Conservation (phyloP, 2,113 vertebrate genomes). For the Orycteropus afer region DNA sequence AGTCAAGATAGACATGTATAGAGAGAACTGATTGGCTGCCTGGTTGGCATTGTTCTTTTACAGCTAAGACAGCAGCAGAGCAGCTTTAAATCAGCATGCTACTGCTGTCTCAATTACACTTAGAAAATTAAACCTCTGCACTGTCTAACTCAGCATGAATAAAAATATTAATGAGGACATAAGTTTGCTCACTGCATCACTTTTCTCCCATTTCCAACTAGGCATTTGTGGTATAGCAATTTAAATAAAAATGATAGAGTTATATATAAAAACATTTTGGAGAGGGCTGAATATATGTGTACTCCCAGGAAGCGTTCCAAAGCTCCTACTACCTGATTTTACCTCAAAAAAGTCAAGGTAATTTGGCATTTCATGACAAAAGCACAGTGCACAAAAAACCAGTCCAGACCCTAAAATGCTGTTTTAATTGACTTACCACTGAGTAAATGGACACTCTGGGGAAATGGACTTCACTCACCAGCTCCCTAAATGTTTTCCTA, state of each 20-base stretch:
- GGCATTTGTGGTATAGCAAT: slow-evolving; percentile 27
- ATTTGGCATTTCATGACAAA: neutral
- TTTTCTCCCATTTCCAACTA: slow-evolving; percentile 57
- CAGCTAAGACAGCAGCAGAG: neutral
- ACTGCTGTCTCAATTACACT: slow-evolving; percentile 31
- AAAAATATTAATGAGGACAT: slow-evolving; percentile 66
- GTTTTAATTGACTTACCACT: neutral
- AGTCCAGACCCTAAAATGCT: slow-evolving; percentile 9
- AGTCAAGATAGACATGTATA: neutral
- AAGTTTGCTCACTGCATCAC: slow-evolving; percentile 27
- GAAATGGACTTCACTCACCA: neutral
- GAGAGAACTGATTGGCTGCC: neutral
- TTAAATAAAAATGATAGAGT: slow-evolving; percentile 40
- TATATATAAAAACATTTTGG: slow-evolving; percentile 30
- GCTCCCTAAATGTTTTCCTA: neutral
- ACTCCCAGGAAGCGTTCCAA: neutral
- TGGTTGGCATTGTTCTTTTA: neutral
- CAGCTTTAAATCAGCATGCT: neutral
- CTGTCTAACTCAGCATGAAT: slow-evolving; percentile 61
- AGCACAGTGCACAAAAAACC: neutral
- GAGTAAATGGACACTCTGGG: neutral
- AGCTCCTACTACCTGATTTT: neutral
- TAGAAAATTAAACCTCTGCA: slow-evolving; percentile 19
- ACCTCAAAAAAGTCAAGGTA: neutral
- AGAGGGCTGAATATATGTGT: neutral